phyloP scores from a whole-genome alignment of 2,113 vertebrate genomes.

The Cyprinodon tularosa region DNA sequence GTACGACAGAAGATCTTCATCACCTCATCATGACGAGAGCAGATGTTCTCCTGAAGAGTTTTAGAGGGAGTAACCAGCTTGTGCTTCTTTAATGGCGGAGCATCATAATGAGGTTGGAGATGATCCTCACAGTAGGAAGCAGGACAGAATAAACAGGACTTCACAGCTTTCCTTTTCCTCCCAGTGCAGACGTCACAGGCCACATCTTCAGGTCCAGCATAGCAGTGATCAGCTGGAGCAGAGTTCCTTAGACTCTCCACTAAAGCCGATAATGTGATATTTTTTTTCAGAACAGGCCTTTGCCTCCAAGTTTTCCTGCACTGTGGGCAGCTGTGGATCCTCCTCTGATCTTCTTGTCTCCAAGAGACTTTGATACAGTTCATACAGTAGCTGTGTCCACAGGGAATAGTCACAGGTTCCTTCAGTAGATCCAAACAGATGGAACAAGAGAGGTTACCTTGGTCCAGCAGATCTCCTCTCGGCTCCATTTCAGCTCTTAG shows the following conservation, averaged over 20 bases:
- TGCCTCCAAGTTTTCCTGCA: not conserved
- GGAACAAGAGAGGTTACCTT: not conserved
- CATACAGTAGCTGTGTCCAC: too few species aligned
- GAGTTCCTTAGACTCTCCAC: not conserved
- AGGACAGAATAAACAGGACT: too few species aligned
- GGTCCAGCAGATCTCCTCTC: not conserved
- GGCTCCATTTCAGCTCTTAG: not conserved
- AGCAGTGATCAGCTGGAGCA: not conserved
- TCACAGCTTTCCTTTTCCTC: too few species aligned
- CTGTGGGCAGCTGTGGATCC: not conserved
- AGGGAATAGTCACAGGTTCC: too few species aligned
- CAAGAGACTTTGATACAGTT: too few species aligned
- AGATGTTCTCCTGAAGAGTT: not conserved
- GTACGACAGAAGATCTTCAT: not conserved
- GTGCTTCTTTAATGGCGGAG: not conserved
- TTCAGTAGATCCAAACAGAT: too few species aligned
- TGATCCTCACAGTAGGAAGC: conserved; percentile 1
- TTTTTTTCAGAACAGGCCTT: not conserved
- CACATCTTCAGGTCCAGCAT: not conserved
- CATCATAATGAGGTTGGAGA: not conserved
- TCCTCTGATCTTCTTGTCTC: not conserved
- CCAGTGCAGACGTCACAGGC: too few species aligned
- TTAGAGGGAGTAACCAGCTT: not conserved
- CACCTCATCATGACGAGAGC: not conserved
- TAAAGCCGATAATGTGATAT: not conserved